Evolutionary conservation across 2,113 vertebrate species (phyloP).

Genomic region (Chamaetylas fuelleborni): DNA sequence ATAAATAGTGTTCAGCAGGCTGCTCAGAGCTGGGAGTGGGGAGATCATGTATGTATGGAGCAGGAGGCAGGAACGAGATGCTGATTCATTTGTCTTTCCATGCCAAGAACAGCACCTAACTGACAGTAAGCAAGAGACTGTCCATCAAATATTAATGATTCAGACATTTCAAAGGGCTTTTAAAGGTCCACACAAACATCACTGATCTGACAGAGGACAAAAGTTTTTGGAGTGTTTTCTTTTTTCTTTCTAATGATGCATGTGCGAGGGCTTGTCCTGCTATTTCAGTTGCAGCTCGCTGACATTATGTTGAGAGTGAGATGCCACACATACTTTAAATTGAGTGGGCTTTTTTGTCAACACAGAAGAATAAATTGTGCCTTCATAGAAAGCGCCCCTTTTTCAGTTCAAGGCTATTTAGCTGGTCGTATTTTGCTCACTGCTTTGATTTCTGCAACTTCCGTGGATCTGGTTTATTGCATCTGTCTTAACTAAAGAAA

Average conservation of each 20-base stretch:
- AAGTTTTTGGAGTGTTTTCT: neutral
- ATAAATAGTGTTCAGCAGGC: neutral
- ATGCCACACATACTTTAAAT: neutral
- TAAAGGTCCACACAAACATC: neutral
- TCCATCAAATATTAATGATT: constrained; percentile 74
- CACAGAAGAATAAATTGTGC: neutral
- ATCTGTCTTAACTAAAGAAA: constrained; percentile 35
- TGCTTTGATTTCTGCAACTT: constrained; percentile 11
- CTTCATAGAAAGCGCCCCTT: neutral
- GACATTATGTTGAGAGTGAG: neutral
- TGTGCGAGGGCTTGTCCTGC: neutral
- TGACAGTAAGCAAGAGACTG: constrained; percentile 57
- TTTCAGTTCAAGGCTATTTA: neutral
- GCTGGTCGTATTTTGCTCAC: neutral
- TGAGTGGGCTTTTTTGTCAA: neutral
- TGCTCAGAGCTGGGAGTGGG: neutral
- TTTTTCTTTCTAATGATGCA: neutral
- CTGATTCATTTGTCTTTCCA: constrained; percentile 22
- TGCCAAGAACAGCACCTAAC: constrained; percentile 11
- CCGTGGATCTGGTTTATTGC: constrained; percentile 44
- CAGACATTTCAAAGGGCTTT: constrained; percentile 34
- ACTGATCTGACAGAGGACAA: neutral
- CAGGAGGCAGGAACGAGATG: neutral
- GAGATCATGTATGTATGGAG: neutral
- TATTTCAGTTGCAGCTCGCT: neutral